Base-by-base conservation (phyloP, 2,888 invertebrate species). In the Seladonia tumulorum region DNA sequence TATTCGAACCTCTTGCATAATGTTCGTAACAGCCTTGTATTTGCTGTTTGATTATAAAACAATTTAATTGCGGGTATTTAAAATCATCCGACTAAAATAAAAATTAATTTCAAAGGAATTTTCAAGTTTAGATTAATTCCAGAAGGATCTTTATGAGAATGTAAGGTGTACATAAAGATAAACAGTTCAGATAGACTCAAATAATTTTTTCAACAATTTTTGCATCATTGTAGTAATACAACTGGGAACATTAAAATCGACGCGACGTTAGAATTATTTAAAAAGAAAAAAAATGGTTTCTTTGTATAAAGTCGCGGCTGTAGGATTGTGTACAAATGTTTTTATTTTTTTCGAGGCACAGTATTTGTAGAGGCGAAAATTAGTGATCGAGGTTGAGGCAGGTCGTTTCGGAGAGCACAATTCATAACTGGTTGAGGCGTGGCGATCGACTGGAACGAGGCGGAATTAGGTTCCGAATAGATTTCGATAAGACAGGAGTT, bases 401-500 rank as follows among this genome's bases (percentile, higher is more conserved):
- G 63, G 47, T 72, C 57, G 63, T 72, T 53, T 57, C 22, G 25
- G 25, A n/a, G 53, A 42, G 42, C 49, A 47, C n/a, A 76, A 76
- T 74, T 83, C 72, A 25, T 35, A 53, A 45, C 39, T 70, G 35
- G 35, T 71, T 45, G 73, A 45, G 29, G 71, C 71, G 49, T 22
- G n/a, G 42, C 53, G 68, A 84, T 49, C 42, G 35, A 18, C 29
- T 18, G 53, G 35, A 71, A 75, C 60, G 71, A 47, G 60, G 53
- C 47, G 42, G 53, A 57, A 82, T 77, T 79, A 78, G 72, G 53
- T 79, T 77, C 60, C 77, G 79, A 77, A 79, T 82, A 78, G 77
- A 79, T 84, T 84, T 77, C 77, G 63, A 85, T 79, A 72, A 76
- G 49, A 18, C n/a, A n/a, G 22, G 49, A 80, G 82, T 87, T 87